Percentiles rank a stretch among this genome's conserved stretches.
These are phyloP conservation scores for Seira musarum DNA, from an alignment of 2,888 invertebrate genomes.

Conservation along the genomic window DNA sequence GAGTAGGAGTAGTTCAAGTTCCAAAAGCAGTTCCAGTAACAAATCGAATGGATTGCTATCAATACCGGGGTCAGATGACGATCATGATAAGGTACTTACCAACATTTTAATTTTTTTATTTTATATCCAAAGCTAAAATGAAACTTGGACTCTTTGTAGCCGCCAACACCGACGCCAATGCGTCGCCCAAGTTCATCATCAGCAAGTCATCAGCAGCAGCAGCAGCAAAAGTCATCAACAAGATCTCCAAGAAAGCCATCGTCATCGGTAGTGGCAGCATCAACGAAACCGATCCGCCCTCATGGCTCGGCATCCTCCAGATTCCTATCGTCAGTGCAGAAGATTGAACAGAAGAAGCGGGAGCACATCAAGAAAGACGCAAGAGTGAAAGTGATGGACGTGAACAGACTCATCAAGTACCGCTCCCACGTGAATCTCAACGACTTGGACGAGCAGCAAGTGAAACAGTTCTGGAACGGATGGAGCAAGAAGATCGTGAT, in stretches of 20 bases:
- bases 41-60: not conserved
- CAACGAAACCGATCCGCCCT: slow-evolving; percentile 6
- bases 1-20: not conserved
- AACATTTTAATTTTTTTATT: not conserved
- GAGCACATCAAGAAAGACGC: slow-evolving; percentile 7
- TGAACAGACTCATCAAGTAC: slow-evolving; percentile 11
- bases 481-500: slow-evolving; percentile 22
- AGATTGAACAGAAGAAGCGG: slow-evolving; percentile 17
- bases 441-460: slow-evolving; percentile 11
- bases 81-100: too few relatives aligned
- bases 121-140: not conserved
- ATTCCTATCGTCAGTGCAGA: slow-evolving; percentile 14
- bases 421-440: not conserved
- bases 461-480: slow-evolving; percentile 15
- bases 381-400: not conserved
- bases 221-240: slow-evolving; percentile 7
- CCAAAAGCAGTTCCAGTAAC: not conserved
- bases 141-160: not conserved
- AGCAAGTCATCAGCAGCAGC: too few relatives aligned
- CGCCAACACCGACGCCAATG: not conserved
- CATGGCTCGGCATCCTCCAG: slow-evolving; percentile 25
- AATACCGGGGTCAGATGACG: not conserved
- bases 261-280: not conserved
- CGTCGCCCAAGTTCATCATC: too few relatives aligned
- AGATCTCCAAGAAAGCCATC: not conserved